Conservation (phyloP, 1,140 invertebrate species). For the Cydia fagiglandana region DNA sequence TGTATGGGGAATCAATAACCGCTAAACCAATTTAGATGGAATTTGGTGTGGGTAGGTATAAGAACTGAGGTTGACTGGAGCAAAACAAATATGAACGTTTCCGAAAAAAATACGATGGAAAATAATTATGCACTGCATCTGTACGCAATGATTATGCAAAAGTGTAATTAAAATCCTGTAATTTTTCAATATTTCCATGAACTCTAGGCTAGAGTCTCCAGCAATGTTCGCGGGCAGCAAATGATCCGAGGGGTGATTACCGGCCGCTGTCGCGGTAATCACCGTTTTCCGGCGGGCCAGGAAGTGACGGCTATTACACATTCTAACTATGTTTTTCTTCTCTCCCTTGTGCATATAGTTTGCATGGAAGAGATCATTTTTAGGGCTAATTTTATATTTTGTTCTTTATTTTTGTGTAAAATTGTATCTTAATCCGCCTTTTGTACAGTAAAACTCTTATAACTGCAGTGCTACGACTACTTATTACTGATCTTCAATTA, state of each 20-base stretch:
- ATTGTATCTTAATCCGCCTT: no score
- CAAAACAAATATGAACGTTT: no score
- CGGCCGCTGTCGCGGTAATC: constrained; percentile 1
- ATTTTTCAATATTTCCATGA: neutral
- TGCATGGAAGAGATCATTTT: neutral
- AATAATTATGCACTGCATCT: no score
- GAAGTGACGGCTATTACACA: neutral
- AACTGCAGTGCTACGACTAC: no score
- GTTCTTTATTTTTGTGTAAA: neutral
- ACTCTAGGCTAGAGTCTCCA: neutral
- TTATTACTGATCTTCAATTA: no score
- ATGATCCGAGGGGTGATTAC: neutral
- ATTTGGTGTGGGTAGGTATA: no score
- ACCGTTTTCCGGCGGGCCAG: neutral
- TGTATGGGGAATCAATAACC: no score
- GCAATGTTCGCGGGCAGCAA: neutral
- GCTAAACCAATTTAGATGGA: no score
- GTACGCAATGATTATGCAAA: no score
- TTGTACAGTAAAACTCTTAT: no score
- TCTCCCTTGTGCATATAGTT: neutral
- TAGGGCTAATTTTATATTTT: neutral
- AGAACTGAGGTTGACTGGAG: no score
- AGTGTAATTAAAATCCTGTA: neutral
- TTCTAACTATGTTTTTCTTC: constrained; percentile 11
- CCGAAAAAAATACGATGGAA: no score